phyloP scores from a whole-genome alignment of 1,140 invertebrate species.

The Heliconius melpomene region DNA sequence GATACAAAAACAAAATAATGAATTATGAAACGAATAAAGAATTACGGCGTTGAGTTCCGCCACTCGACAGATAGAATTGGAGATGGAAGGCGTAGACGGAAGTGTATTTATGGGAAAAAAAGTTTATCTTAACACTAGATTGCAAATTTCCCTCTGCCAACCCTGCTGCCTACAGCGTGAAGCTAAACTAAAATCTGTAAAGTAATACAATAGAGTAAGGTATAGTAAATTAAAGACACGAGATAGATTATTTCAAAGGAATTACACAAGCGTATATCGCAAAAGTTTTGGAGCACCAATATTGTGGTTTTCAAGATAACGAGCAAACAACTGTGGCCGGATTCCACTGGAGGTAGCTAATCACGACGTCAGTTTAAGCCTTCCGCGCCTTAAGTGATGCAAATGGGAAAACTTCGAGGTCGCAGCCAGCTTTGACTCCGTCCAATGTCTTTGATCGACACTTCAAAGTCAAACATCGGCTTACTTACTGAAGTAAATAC shows the following conservation, averaged over 20 bases:
- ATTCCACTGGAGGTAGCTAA: constrained; percentile 44
- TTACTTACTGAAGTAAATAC: constrained; percentile 49
- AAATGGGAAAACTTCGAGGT: constrained; percentile 72
- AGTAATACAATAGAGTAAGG: background rate
- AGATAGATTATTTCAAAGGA: background rate
- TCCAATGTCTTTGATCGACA: constrained; percentile 70
- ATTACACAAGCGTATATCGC: constrained; percentile 15
- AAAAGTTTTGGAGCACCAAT: constrained; percentile 24
- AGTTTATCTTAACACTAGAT: no score
- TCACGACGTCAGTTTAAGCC: constrained; percentile 58
- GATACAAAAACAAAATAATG: no score
- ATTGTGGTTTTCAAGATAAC: constrained; percentile 31
- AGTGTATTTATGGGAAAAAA: no score
- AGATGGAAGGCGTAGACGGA: no score
- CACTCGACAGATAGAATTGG: no score
- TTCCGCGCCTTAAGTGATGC: constrained; percentile 67
- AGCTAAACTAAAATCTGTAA: no score
- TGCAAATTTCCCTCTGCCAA: no score
- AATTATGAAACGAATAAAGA: no score
- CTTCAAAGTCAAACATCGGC: constrained; percentile 65
- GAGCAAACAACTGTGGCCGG: constrained; percentile 38
- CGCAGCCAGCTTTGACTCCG: constrained; percentile 63
- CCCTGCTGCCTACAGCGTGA: no score
- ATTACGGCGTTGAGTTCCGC: no score
- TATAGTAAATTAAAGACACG: background rate